A percentile compares a stretch with the other conserved stretches of the same genome.
phyloP scores from a whole-genome alignment of 2,888 invertebrate species.

The Synanthedon andrenaeformis region DNA sequence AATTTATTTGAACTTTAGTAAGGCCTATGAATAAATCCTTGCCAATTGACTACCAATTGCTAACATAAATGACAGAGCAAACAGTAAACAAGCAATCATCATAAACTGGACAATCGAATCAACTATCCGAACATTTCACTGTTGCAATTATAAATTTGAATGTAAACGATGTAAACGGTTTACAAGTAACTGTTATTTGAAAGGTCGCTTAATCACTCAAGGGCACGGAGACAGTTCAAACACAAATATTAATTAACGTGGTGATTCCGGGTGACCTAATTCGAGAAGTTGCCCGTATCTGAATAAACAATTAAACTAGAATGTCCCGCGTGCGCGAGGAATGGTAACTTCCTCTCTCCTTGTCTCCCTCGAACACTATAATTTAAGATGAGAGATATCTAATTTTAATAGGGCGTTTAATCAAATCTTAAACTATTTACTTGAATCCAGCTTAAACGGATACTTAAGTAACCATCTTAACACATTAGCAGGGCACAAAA shows the following conservation, averaged over 20 bases:
- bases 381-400: neutral
- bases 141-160: conserved; percentile 27
- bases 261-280: conserved; percentile 60
- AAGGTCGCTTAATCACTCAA: conserved; percentile 62
- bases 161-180: conserved; percentile 49
- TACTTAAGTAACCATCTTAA: neutral
- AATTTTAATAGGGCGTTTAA: conserved; percentile 1
- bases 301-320: conserved; percentile 63
- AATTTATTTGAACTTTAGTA: neutral
- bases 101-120: conserved; percentile 16
- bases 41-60: conserved; percentile 11
- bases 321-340: conserved; percentile 15
- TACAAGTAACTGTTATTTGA: conserved; percentile 53
- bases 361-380: neutral
- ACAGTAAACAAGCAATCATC: too few species aligned
- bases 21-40: neutral
- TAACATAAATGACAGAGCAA: neutral
- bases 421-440: conserved; percentile 1
- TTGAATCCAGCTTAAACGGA: neutral
- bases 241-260: conserved; percentile 67
- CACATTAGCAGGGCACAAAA: too few species aligned
- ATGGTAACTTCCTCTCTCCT: neutral
- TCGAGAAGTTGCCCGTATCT: conserved; percentile 58
- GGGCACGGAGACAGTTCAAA: conserved; percentile 60
- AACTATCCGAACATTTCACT: conserved; percentile 23